Base-by-base conservation (phyloP, 2,113 vertebrate genomes). In the Chaenogobius annularis region DNA sequence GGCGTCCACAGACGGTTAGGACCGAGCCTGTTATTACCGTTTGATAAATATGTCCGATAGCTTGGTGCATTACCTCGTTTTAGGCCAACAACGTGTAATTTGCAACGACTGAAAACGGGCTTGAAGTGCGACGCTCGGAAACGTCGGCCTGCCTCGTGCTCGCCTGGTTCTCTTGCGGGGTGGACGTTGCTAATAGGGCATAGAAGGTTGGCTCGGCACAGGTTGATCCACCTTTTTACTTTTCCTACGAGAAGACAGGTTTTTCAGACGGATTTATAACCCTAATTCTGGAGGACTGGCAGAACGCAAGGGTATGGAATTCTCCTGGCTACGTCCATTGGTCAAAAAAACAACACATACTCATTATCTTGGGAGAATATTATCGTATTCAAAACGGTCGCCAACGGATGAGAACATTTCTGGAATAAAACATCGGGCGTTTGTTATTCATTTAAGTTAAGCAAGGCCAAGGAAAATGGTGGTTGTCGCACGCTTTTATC, bases 171-270 rank as follows among this genome's bases (percentile, higher is more conserved):
- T 2, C 37, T 62, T 66, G 35, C 40, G 61, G 7, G 40, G 64
- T 66, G 15, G 17, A 3, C 43, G 61, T 15, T 23, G 52, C 6
- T 61, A 55, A 74, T 20, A 37, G 75, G 59, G 20, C 7, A 26
- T 0, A 11, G 44, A 70, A 74, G 71, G 14, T 15, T 1, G 7
- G 50, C 50, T 37, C 46, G 7, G 71, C 14, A 75, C 74, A 78
- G n/a, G 37, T 75, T 84, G 13, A 78, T 82, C 54, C 22, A 52
- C 73, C 68, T 59, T 54, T 78, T 59, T 52, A 26, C 62, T 12
- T 72, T 31, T 81, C 70, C 78, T 75, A 78, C 75, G 50, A n/a
- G 17, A 78, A 56, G 50, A 55, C 77, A 66, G 73, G 70, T 83
- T 74, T 40, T 6, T 10, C 61, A 43, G 31, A 40, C 40, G 61